Evolutionary conservation across 2,113 vertebrate species (phyloP).

Genomic region (Camelus bactrianus): DNA sequence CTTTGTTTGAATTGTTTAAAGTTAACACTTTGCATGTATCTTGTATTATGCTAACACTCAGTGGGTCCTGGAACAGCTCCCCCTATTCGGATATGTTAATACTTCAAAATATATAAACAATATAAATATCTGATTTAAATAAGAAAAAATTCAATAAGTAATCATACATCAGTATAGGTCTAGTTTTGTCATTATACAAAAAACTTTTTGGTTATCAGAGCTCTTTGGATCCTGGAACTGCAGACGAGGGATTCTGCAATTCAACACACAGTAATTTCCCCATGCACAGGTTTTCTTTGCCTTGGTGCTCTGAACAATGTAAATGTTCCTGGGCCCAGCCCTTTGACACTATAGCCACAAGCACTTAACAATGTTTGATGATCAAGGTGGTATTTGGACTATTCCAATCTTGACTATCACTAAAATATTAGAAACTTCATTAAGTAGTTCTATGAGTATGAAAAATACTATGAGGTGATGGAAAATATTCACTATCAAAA

Average conservation of each 20-base stretch:
- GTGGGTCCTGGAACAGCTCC: not conserved
- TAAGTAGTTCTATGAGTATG: not conserved
- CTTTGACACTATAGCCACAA: not conserved
- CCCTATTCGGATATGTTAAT: not conserved
- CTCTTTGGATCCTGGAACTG: not conserved
- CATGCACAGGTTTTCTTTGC: not conserved
- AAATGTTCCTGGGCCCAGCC: not conserved
- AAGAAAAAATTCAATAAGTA: not conserved
- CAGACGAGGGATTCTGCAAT: not conserved
- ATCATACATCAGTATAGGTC: not conserved
- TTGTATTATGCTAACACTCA: not conserved
- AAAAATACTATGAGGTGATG: not conserved
- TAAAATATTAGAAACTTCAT: conserved; percentile 10
- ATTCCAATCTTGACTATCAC: not conserved
- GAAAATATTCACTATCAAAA: not conserved
- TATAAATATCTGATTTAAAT: not conserved
- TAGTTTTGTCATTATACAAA: not conserved
- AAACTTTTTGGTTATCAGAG: not conserved
- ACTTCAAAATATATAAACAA: not conserved
- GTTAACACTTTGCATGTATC: not conserved
- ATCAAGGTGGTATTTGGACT: not conserved
- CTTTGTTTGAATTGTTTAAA: not conserved
- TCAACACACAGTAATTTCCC: not conserved
- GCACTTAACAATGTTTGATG: not conserved
- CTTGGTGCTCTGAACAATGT: not conserved